Percentiles rank a stretch among this genome's conserved stretches.
Evolutionary conservation across 2,797 vertebrate genomes (phyloP).

Genomic region (Poeciliopsis turneri): DNA sequence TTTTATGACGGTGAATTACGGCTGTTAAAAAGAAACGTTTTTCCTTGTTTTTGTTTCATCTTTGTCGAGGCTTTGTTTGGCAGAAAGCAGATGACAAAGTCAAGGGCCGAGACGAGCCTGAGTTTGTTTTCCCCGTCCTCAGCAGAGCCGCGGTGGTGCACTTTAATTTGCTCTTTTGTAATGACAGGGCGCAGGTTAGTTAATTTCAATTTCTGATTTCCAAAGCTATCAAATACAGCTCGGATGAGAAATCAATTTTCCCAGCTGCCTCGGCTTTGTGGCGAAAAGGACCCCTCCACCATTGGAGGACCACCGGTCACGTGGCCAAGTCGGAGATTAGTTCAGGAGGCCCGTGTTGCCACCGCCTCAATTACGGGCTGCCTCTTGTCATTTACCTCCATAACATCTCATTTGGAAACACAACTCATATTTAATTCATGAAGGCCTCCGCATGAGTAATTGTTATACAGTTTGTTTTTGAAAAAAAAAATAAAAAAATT

Average conservation of each 20-base stretch:
- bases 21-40: not conserved
- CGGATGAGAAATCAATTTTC: conserved; percentile 99
- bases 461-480: conserved; percentile 98
- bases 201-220: conserved; percentile 99
- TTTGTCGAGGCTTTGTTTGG: conserved; percentile 16
- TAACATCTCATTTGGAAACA: conserved; percentile 99
- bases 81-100: conserved; percentile 27
- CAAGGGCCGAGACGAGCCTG: conserved; percentile 55
- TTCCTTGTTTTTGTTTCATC: conserved; percentile 8
- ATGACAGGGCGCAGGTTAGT: conserved; percentile 98
- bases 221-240: conserved; percentile 99
- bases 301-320: conserved; percentile 89
- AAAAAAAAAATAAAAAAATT: conserved; percentile 71
- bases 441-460: conserved; percentile 96
- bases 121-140: conserved; percentile 91
- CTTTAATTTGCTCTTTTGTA: conserved; percentile 99
- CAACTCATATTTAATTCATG: conserved; percentile 99
- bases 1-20: not conserved
- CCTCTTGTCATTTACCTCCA: conserved; percentile 99
- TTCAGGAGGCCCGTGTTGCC: conserved; percentile 95
- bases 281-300: conserved; percentile 74
- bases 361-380: conserved; percentile 99
- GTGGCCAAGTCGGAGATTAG: conserved; percentile 95
- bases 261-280: conserved; percentile 99
- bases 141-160: conserved; percentile 89